Percentiles rank a stretch among this genome's conserved stretches.
Conservation (phyloP, 92 coral and sea anemone genomes). For the Phenganax subtilis region DNA sequence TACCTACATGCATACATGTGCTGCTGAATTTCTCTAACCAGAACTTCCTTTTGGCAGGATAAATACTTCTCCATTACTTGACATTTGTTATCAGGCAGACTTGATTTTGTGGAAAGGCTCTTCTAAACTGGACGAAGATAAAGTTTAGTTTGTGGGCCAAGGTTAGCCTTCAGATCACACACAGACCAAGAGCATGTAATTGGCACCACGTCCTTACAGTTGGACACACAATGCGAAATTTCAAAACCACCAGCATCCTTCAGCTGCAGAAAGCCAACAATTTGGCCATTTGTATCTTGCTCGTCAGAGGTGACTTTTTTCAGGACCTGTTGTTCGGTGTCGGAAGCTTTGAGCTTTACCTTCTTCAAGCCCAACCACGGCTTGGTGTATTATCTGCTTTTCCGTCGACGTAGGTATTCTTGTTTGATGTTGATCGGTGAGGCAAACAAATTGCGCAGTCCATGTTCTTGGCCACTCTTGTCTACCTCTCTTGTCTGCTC, state of each 20-base stretch:
- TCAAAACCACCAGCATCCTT: slow-evolving; percentile 54
- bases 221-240: slow-evolving; percentile 49
- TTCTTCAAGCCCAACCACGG: slow-evolving; percentile 37
- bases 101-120: slow-evolving; percentile 46
- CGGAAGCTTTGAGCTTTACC: slow-evolving; percentile 26
- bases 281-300: slow-evolving; percentile 31
- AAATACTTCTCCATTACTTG: slow-evolving; percentile 40
- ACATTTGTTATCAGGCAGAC: slow-evolving; percentile 36
- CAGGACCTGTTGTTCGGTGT: slow-evolving; percentile 28
- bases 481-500: too few species aligned
- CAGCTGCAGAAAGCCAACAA: slow-evolving; percentile 46
- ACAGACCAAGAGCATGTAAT: slow-evolving; percentile 49
- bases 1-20: slow-evolving; percentile 35
- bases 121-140: slow-evolving; percentile 49
- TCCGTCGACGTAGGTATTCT: slow-evolving; percentile 18
- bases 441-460: not conserved
- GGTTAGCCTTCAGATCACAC: slow-evolving; percentile 42
- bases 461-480: too few species aligned
- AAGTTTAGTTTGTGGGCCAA: slow-evolving; percentile 51
- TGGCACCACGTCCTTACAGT: slow-evolving; percentile 44
- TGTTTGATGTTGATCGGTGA: slow-evolving; percentile 44
- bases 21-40: slow-evolving; percentile 35
- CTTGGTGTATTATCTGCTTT: slow-evolving; percentile 27
- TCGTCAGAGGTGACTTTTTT: slow-evolving; percentile 35
- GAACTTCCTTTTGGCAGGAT: slow-evolving; percentile 45